These are phyloP conservation scores for Euura lappo DNA, from an alignment of 1,140 invertebrate species.

Conservation along the genomic window DNA sequence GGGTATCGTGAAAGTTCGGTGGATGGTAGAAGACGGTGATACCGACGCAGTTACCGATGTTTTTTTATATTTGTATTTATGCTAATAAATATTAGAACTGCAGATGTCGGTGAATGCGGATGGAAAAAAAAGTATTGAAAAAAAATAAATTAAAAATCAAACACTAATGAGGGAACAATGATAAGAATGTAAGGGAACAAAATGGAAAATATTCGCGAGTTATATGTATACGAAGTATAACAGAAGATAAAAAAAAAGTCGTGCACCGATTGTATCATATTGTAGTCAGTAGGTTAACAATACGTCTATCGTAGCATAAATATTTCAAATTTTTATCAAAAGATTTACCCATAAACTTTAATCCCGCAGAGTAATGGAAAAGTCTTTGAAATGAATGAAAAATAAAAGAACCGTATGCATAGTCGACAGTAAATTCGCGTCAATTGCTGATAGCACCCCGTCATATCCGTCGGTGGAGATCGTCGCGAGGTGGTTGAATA, in stretches of 20 bases:
- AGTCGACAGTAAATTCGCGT: neutral
- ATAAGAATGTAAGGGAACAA: constrained; percentile 11
- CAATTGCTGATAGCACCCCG: neutral
- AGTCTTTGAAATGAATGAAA: too few species aligned
- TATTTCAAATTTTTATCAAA: too few species aligned
- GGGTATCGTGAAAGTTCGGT: too few species aligned
- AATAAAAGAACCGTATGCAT: too few species aligned
- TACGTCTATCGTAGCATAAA: too few species aligned
- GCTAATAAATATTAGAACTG: neutral
- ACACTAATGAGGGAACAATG: constrained; percentile 12
- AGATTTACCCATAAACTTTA: too few species aligned
- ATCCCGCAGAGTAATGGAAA: too few species aligned
- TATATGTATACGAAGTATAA: neutral
- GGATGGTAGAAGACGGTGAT: too few species aligned
- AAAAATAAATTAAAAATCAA: constrained; percentile 8
- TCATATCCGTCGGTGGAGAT: neutral
- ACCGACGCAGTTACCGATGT: neutral
- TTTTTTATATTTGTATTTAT: constrained; percentile 8
- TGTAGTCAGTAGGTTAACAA: too few species aligned
- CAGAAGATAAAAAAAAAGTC: neutral
- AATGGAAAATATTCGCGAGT: constrained; percentile 4
- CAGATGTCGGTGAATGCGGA: neutral
- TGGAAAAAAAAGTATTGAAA: constrained; percentile 6
- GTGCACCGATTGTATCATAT: neutral
- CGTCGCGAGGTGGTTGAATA: neutral